Evolutionary conservation across 2,113 vertebrate genomes (phyloP).

Genomic region (Aegypius monachus): DNA sequence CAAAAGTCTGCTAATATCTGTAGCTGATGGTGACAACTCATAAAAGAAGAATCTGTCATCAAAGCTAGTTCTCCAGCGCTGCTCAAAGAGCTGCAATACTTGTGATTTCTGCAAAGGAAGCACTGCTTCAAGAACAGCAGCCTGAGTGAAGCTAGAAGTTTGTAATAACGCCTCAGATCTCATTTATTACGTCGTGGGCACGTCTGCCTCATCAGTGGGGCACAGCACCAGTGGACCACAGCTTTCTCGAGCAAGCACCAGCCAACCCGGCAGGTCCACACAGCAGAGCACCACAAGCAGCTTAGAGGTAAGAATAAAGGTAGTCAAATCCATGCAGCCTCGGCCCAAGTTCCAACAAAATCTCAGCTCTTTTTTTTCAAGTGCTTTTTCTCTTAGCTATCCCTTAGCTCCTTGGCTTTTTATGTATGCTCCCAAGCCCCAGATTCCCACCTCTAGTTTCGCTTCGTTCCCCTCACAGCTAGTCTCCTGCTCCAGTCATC

Average conservation of each 20-base stretch:
- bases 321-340: neutral
- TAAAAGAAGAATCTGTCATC: neutral
- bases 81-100: neutral
- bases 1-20: conserved; percentile 20
- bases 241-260: neutral
- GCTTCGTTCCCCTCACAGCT: neutral
- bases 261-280: neutral
- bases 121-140: neutral
- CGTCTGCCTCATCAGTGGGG: neutral
- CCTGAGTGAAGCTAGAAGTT: neutral
- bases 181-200: neutral
- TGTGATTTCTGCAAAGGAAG: neutral
- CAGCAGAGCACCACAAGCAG: neutral
- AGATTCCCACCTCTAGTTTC: neutral
- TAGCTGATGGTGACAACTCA: neutral
- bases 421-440: neutral
- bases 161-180: neutral
- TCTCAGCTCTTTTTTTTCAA: neutral
- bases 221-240: neutral
- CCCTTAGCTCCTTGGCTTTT: neutral
- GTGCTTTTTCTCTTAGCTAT: neutral
- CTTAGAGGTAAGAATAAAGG: neutral
- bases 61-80: neutral
- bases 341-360: neutral
- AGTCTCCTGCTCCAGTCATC: neutral